Conservation (phyloP, 2,797 vertebrate genomes). For the Esox lucius region DNA sequence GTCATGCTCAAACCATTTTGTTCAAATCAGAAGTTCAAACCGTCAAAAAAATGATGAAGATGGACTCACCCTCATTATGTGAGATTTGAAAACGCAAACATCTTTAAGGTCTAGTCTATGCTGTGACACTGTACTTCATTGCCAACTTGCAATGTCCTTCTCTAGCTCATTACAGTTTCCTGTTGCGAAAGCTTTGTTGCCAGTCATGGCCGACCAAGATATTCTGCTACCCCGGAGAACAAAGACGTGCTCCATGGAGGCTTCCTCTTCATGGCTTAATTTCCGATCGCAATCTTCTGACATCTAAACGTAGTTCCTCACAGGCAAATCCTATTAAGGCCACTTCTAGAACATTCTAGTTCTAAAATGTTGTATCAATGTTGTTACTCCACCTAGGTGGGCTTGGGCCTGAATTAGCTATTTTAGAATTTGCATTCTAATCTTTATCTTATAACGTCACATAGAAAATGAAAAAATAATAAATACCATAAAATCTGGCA, state of each 20-base stretch:
- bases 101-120: not conserved
- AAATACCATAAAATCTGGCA: not conserved
- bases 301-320: conserved; percentile 5
- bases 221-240: not conserved
- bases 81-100: not conserved
- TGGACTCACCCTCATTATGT: too few relatives aligned
- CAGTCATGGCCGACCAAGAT: not conserved
- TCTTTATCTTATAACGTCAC: too few relatives aligned
- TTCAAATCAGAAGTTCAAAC: too few relatives aligned
- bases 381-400: not conserved
- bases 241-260: not conserved
- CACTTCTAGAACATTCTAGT: not conserved
- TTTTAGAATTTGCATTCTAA: too few relatives aligned
- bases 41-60: too few relatives aligned
- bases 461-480: conserved; percentile 13
- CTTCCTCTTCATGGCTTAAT: not conserved
- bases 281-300: not conserved
- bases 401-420: not conserved
- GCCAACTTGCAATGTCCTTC: not conserved
- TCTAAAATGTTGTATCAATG: not conserved
- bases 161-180: not conserved
- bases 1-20: too few relatives aligned
- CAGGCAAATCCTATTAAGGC: conserved; percentile 11
- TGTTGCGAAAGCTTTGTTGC: conserved; percentile 16
- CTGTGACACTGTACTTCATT: not conserved